Percentiles rank a stretch among this genome's conserved stretches.
Conservation (phyloP, 2,797 vertebrate genomes). For the Acanthurus lineatus region DNA sequence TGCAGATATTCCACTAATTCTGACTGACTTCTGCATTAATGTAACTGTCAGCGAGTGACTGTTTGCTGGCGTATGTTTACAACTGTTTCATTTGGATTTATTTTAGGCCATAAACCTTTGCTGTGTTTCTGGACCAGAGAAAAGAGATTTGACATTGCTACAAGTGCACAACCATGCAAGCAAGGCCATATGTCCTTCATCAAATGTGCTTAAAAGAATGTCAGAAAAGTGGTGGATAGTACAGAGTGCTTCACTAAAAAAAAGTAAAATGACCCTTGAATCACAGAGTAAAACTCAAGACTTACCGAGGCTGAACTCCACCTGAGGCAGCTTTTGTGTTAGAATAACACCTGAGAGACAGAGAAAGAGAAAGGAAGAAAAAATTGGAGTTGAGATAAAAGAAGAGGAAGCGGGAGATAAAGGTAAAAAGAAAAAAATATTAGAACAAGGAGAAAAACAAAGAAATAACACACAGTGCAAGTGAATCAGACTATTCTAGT, state of each 20-base stretch:
- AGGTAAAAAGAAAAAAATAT: slow-evolving; percentile 11
- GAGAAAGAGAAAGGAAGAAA: slow-evolving; percentile 11
- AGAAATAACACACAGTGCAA: slow-evolving; percentile 13
- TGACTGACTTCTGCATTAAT: slow-evolving; percentile 45
- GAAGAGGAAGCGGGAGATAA: slow-evolving; percentile 36
- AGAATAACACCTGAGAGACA: slow-evolving; percentile 69
- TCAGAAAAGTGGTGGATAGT: neutral
- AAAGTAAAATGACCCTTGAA: slow-evolving; percentile 33
- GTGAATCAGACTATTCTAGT: neutral
- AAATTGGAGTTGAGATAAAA: slow-evolving; percentile 11
- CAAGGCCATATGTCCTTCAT: neutral
- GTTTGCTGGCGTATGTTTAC: slow-evolving; percentile 23
- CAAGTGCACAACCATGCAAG: slow-evolving; percentile 7
- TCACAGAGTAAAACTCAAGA: slow-evolving; percentile 41
- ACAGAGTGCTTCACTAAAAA: neutral
- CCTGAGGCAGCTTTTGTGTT: slow-evolving; percentile 68
- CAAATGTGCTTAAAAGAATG: slow-evolving; percentile 24
- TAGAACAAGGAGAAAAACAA: slow-evolving; percentile 21
- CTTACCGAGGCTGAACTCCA: slow-evolving; percentile 85
- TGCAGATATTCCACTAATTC: slow-evolving; percentile 42
- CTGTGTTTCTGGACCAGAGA: slow-evolving; percentile 4
- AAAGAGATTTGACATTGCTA: neutral
- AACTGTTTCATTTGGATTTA: slow-evolving; percentile 18
- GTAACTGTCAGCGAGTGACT: slow-evolving; percentile 27
- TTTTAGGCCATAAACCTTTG: slow-evolving; percentile 13